A percentile compares a stretch with the other conserved stretches of the same genome.
phyloP scores from a whole-genome alignment of 2,888 invertebrate species.

The Erebia palarica region DNA sequence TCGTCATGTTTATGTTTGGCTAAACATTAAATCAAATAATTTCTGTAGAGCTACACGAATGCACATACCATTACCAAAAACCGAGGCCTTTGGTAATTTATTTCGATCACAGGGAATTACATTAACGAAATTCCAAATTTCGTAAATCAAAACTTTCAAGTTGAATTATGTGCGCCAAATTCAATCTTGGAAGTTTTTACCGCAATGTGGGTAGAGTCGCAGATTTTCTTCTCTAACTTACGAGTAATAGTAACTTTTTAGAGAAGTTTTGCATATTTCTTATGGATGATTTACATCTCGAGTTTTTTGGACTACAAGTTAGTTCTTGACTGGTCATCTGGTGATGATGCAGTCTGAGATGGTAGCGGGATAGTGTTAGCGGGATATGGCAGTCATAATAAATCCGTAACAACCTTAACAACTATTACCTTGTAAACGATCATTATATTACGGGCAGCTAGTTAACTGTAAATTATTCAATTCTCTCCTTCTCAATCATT shows the following conservation, averaged over 20 bases:
- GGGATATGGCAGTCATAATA: no score
- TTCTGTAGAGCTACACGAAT: no score
- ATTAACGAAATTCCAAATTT: conserved; percentile 37
- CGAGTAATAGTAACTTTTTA: background rate
- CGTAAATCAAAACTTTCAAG: conserved; percentile 39
- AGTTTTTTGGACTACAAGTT: no score
- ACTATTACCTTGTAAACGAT: no score
- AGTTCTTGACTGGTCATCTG: no score
- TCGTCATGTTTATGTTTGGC: background rate
- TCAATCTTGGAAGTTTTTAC: conserved; percentile 37
- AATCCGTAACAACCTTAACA: no score
- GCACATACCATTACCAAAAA: background rate
- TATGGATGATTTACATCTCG: background rate
- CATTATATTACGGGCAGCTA: background rate
- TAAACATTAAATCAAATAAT: no score
- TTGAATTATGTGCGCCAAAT: conserved; percentile 36
- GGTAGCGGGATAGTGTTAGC: no score
- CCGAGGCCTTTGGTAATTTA: conserved; percentile 22
- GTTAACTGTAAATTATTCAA: background rate
- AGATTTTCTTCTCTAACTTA: conserved; percentile 7
- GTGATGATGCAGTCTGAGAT: no score
- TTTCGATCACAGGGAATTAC: conserved; percentile 30
- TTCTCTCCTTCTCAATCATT: background rate
- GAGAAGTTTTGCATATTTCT: background rate
- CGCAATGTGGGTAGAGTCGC: conserved; percentile 15